A percentile compares a stretch with the other conserved stretches of the same genome.
These are phyloP conservation scores for Galagoides demidoff DNA, from an alignment of 2,797 vertebrate species.

Conservation along the genomic window DNA sequence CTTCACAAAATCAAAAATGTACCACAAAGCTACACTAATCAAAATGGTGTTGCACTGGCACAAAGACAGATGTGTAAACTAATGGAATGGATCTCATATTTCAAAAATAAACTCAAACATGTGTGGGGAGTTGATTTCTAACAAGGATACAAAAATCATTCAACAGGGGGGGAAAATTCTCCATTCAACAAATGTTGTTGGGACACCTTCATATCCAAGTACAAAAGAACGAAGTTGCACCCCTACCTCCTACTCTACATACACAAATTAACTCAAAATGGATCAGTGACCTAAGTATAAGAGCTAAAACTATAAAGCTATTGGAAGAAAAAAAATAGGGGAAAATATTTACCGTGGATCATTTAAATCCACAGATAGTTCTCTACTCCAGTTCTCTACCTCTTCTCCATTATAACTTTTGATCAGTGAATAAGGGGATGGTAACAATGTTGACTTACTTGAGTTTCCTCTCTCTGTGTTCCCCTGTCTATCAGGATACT, in stretches of 20 bases:
- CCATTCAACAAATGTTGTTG: neutral
- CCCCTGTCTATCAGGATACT: neutral
- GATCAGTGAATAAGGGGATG: neutral
- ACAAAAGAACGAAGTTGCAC: neutral
- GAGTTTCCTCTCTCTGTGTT: neutral
- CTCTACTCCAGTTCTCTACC: neutral
- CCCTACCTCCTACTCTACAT: neutral
- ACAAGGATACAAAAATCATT: neutral
- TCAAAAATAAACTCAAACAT: neutral
- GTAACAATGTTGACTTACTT: neutral
- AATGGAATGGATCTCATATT: neutral
- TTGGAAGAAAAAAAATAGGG: constrained; percentile 23
- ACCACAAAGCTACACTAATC: neutral
- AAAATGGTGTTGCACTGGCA: neutral
- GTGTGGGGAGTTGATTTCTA: neutral
- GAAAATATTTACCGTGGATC: neutral
- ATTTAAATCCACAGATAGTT: constrained; percentile 1
- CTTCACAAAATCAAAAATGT: neutral
- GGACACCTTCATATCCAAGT: neutral
- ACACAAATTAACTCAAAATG: neutral
- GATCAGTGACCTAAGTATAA: neutral
- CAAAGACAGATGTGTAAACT: neutral
- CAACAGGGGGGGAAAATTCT: neutral
- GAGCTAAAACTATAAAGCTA: neutral
- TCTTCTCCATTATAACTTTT: constrained; percentile 5